Base-by-base conservation (phyloP, 2,888 invertebrate genomes). In the Corythucha ciliata region DNA sequence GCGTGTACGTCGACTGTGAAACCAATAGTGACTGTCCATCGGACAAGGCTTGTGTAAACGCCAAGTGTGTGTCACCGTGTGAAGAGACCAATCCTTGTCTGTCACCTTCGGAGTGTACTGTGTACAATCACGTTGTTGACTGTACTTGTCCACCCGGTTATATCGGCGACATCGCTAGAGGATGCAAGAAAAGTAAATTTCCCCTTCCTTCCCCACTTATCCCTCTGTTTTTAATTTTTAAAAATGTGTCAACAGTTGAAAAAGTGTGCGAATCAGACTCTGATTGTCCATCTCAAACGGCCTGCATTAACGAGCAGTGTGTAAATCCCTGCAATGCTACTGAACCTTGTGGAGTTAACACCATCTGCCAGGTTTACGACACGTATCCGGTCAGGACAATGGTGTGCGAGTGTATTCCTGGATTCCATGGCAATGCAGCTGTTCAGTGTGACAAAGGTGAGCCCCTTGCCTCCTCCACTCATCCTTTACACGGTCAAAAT, bases 371-470 rank as follows among this genome's bases (percentile, higher is more conserved):
- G 55, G 81, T 87, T 2, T 70, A 85, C 26, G 83, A 90, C 64
- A 88, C 90, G 0, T 71, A 79, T 44, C 88, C 90, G 8, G 82
- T 91, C 0, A 76, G 85, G 64, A 90, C 90, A 7, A 85, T 91
- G 83, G 78, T 86, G 56, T 92, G 91, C 64, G 83, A 86, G 68
- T 92, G 92, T 66, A 66, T 82, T 37, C 82, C 84, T 27, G 90
- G 89, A 55, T 89, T 82, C 66, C 80, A 80, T 68, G 92, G 91
- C 66, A 87, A 90, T 66, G 90, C 91, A 18, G 81, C 87, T 7
- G 74, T 83, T 8, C 80, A 82, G 64, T 92, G 91, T 64, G 81
- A 84, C 61, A 81, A 77, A 73, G 76, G 88, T 81, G 74, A 48
- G 21, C 10, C 14, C 33, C 29, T 27, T 50, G 27, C 16, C 27